Base-by-base conservation (phyloP, 2,888 invertebrate species). In the Pseudanteris insignis region DNA sequence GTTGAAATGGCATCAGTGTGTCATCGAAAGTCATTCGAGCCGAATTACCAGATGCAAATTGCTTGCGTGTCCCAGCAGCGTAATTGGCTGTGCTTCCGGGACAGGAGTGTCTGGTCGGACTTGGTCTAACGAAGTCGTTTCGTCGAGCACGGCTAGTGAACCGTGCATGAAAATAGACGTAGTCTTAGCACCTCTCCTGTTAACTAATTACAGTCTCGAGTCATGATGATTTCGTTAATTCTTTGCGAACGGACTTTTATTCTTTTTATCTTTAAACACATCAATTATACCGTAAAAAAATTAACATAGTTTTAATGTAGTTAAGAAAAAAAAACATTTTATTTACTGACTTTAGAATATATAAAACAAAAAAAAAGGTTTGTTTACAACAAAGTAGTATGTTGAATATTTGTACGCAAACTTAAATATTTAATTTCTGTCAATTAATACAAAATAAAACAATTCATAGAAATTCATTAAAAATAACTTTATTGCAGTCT, bases 51-150 rank as follows among this genome's bases (percentile, higher is more conserved):
- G 38, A 58, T 58, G 50, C 34, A 40, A 58, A 58, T 46, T 48
- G 43, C 38, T 58, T 33, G 48, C 57, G 40, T 58, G 50, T 46
- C 38, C 25, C 13, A 46, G 34, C 46, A 12, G 11, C 29, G 28
- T 51, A 58, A 58, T 58, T 58, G 58, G 50, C 34, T 29, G 44
- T 46, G 28, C 46, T 51, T 50, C 50, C 51, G 32, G 46, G 29
- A 46, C 12, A 38, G 28, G 40, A 58, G 50, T 44, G 40, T 58
- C 50, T 58, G 33, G 48, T 44, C 36, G n/a, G n/a, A n/a, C n/a
- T n/a, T 37, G 5, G 29, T 50, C 58, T 50, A 44, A 57, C 57
- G 58, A 58, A 58, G 58, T 50, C 58, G 38, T 58, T 58, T 50
- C 38, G 43, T 26, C 33, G 26, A 43, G 48, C 26, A 57, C 58